Evolutionary conservation across 2,113 vertebrate species (phyloP).

Genomic region (Dromaius novaehollandiae): DNA sequence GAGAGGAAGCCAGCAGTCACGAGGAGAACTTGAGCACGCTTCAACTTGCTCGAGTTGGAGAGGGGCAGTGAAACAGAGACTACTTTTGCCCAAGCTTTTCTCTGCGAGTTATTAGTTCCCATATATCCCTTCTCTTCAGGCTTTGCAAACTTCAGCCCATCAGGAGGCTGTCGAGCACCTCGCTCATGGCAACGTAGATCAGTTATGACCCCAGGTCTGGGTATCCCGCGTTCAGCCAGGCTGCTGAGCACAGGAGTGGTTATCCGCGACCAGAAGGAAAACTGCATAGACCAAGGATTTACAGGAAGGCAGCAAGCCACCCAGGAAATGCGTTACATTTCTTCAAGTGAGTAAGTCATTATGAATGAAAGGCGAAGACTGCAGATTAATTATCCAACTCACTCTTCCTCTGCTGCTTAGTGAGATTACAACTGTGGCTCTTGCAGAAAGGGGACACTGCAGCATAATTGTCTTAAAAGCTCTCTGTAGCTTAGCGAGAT

Average conservation of each 20-base stretch:
- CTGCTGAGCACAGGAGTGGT: neutral
- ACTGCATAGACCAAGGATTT: neutral
- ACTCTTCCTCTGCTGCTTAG: constrained; percentile 29
- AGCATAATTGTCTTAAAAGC: constrained; percentile 70
- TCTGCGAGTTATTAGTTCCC: neutral
- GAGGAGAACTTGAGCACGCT: neutral
- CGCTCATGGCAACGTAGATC: neutral
- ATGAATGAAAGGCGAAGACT: constrained; percentile 44
- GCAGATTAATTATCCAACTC: constrained; percentile 52
- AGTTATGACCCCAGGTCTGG: neutral
- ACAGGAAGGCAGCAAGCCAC: neutral
- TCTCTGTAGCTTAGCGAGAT: constrained; percentile 58
- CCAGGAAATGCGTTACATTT: neutral
- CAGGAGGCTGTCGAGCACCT: neutral
- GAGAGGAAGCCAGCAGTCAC: neutral
- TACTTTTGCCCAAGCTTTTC: neutral
- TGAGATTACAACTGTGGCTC: constrained; percentile 9
- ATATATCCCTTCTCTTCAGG: rapidly evolving
- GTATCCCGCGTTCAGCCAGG: neutral
- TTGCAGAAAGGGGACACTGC: constrained; percentile 52
- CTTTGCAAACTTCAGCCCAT: neutral
- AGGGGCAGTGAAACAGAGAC: neutral
- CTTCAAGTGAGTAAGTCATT: constrained; percentile 2
- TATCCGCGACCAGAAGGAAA: neutral
- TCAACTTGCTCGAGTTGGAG: neutral